Base-by-base conservation (phyloP, 2,888 invertebrate genomes). In the Yponomeuta evonymella region DNA sequence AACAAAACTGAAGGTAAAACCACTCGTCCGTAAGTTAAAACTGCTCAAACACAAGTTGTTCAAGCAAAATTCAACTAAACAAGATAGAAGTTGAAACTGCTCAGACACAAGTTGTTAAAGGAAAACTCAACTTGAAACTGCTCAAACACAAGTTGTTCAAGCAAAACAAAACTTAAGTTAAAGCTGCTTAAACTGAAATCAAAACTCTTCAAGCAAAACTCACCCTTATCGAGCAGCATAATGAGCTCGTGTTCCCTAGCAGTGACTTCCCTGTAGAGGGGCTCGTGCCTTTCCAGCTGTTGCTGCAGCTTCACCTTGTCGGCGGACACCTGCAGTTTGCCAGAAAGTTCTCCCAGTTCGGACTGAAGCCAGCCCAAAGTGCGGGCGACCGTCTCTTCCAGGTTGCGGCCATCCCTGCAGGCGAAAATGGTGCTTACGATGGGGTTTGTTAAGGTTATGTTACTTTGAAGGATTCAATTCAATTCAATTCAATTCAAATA, bases 231-330 rank as follows among this genome's bases (percentile, higher is more conserved):
- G 48, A 98, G 86, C 23, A 98, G 92, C 95, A 98, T 98, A 75
- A 98, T 97, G 0, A 98, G 95, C 88, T 98, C 98, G 80, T 98
- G 98, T 79, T 98, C 98, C 74, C 97, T 94, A 74, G 96, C 95
- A 90, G 97, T 95, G 1, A 98, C 96, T 79, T 97, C 97, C 51
- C 96, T 93, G 85, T 98, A 98, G 70, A 97, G 93, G 0, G 98
- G 97, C 89, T 97, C 98, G 82, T 98, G 98, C 51, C 96, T 94
- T 75, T 96, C 95, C 71, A 97, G 93, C 91, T 99, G 98, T 79
- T 97, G 96, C 78, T 96, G 96, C 68, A 99, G 92, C 71, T 96
- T 94, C 75, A 95, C 95, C 65, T 94, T 92, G 81, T 98, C 96
- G 0, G 98, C 98, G 0, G 98, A 98, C 36, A 99, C 96, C 72